Percentiles rank a stretch among this genome's conserved stretches.
Conservation (phyloP, 2,113 vertebrate species). For the Nothobranchius furzeri region DNA sequence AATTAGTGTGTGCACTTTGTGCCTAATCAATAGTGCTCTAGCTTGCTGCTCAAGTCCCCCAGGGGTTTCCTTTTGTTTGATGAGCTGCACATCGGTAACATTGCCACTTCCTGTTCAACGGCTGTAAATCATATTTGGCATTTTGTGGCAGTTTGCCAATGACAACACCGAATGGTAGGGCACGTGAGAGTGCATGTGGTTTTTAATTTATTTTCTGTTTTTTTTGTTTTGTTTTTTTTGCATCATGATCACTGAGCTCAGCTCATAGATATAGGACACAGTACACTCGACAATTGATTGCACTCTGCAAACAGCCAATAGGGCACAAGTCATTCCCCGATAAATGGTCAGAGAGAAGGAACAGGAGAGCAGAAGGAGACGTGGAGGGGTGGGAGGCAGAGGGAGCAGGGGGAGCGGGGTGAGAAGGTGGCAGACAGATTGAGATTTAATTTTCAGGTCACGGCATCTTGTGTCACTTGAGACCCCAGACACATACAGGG, state of each 20-base stretch:
- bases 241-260: conserved; percentile 50
- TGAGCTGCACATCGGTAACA: conserved; percentile 61
- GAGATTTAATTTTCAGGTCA: conserved; percentile 79
- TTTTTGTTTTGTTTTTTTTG: conserved; percentile 39
- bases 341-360: conserved; percentile 53
- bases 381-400: not conserved
- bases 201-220: conserved; percentile 14
- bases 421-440: conserved; percentile 72
- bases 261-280: conserved; percentile 41
- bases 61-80: conserved; percentile 60
- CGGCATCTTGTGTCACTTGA: conserved; percentile 72
- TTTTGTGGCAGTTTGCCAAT: conserved; percentile 36
- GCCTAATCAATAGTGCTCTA: conserved; percentile 63
- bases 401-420: conserved; percentile 25
- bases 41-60: conserved; percentile 51
- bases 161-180: conserved; percentile 10
- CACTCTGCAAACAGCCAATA: conserved; percentile 68
- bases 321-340: conserved; percentile 61
- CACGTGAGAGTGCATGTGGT: not conserved
- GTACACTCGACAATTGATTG: conserved; percentile 59
- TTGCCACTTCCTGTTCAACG: conserved; percentile 63
- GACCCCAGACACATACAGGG: conserved; percentile 65
- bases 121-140: conserved; percentile 65
- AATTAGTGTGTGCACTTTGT: conserved; percentile 61
- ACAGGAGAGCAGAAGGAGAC: not conserved